Conservation (phyloP, 2,888 invertebrate genomes). For the Ernsta delagoae region DNA sequence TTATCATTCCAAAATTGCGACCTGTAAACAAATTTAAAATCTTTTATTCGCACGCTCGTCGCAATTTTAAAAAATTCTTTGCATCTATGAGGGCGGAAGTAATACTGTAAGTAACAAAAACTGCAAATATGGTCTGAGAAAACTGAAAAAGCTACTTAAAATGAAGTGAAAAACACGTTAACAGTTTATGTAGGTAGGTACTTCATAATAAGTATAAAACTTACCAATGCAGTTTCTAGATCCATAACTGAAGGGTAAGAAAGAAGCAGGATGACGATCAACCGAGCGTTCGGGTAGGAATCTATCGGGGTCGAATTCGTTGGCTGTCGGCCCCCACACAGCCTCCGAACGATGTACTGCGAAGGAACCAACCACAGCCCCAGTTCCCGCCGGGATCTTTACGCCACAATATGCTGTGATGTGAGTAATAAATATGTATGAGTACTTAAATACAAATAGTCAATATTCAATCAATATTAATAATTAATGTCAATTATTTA, state of each 20-base stretch:
- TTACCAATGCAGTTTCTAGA: constrained; percentile 77
- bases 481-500: no score
- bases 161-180: no score
- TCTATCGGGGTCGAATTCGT: constrained; percentile 85
- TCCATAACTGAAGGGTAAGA: constrained; percentile 78
- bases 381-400: constrained; percentile 71
- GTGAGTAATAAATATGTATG: no score
- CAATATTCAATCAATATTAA: no score
- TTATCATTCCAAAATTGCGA: constrained; percentile 74
- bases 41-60: background rate
- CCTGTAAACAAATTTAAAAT: constrained; percentile 54
- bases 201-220: background rate
- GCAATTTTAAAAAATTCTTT: no score
- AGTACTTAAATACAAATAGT: no score
- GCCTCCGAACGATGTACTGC: constrained; percentile 77
- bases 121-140: no score
- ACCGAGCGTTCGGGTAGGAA: constrained; percentile 81
- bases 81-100: no score
- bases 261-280: constrained; percentile 73
- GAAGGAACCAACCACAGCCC: constrained; percentile 73
- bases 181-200: no score
- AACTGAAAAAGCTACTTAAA: no score
- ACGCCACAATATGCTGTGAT: constrained; percentile 66
- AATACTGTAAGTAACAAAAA: no score
- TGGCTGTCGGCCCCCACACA: constrained; percentile 83